Evolutionary conservation across 2,113 vertebrate genomes (phyloP), one percentile per base, ranked within the genome.

Genomic region (Meleagris gallopavo): DNA sequence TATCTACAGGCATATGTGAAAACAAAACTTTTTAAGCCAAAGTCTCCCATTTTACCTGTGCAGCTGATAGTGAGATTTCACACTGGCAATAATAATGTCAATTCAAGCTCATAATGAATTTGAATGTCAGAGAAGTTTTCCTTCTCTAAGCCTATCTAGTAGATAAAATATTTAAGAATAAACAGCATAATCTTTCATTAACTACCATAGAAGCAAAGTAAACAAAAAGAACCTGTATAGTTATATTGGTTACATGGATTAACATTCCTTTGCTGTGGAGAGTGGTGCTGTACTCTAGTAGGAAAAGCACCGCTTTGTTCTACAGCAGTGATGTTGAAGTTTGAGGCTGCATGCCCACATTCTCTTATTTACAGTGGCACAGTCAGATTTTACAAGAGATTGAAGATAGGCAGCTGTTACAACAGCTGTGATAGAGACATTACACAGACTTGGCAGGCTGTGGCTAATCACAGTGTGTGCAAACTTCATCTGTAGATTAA

Each of bases 401-500:
- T 87, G 38, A 84, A 87, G 84, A 46, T 2, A 4, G 64, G 29
- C 93, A 94, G 69, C 87, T 93, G 72, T 67, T 50, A 43, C 75
- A 80, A 36, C 64, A 52, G 40, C 36, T 50, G n/a, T 66, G 13
- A 25, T 30, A 75, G 75, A 85, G 70, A 38, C 75, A 77, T 74
- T 89, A 92, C 41, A 38, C 45, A 83, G 38, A 36, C 9, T 88
- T 0, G 0, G 90, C 85, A 83, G 46, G 32, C 32, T 71, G 18
- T 27, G 73, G 54, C 17, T 85, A 91, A 83, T 77, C 78, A 64
- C 72, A 94, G 14, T 2, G 0, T 55, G 17, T 67, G 52, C 55
- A 94, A 74, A 91, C 34, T 80, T 66, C 66, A 66, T 89, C 67
- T 77, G 20, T 41, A 80, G 41, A 55, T 73, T 65, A 75, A 86